Percentiles rank a stretch among this genome's conserved stretches.
These are phyloP conservation scores for Calyptomena viridis DNA, from an alignment of 2,113 vertebrate genomes.

Conservation along the genomic window DNA sequence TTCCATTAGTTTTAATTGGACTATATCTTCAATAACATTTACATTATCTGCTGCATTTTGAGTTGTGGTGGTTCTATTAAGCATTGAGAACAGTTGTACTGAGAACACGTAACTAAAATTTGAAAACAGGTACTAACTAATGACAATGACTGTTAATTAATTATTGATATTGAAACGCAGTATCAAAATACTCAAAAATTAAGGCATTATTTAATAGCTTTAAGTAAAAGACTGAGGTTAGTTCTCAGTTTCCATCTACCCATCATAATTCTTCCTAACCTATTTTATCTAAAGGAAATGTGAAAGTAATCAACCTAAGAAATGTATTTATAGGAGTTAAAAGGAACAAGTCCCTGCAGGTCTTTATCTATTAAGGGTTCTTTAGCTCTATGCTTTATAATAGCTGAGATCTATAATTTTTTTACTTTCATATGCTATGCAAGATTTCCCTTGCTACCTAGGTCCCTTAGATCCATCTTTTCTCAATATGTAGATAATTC, in stretches of 20 bases:
- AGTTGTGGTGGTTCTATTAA: neutral
- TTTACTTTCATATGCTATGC: neutral
- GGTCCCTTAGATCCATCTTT: neutral
- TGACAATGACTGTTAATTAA: neutral
- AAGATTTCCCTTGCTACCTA: neutral
- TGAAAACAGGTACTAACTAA: neutral
- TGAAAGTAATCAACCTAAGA: neutral
- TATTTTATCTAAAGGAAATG: neutral
- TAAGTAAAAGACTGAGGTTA: neutral
- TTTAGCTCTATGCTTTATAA: neutral
- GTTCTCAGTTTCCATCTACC: neutral
- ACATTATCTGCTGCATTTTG: neutral
- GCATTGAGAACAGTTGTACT: neutral
- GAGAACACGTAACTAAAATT: neutral
- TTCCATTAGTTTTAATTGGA: neutral
- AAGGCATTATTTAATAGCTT: neutral
- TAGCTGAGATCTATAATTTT: neutral
- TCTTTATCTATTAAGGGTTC: neutral
- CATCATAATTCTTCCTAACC: neutral
- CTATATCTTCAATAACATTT: neutral
- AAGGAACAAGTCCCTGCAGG: neutral
- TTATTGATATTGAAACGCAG: neutral
- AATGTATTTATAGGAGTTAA: neutral
- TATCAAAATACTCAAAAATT: neutral
- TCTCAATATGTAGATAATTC: neutral